phyloP scores from a whole-genome alignment of 2,797 vertebrate genomes.

The Pseudotriccus pelzelni region DNA sequence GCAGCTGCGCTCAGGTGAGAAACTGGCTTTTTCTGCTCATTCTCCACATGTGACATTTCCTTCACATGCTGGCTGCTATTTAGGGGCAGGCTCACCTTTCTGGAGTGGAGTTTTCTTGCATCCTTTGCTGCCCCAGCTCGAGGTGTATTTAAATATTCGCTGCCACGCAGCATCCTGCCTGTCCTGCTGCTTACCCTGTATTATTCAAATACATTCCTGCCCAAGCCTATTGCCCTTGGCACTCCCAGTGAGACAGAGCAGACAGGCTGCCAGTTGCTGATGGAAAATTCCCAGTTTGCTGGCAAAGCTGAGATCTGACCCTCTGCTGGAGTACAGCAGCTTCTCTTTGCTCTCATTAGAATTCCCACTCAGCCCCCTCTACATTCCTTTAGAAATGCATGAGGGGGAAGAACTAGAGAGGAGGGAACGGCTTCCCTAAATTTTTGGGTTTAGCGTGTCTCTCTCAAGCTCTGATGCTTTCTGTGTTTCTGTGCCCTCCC shows the following conservation, averaged over 20 bases:
- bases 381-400: neutral
- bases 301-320: neutral
- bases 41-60: rapidly evolving
- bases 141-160: neutral
- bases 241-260: conserved; percentile 4
- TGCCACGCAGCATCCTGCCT: neutral
- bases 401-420: neutral
- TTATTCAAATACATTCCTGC: conserved; percentile 23
- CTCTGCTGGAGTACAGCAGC: neutral
- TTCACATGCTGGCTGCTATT: neutral
- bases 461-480: neutral
- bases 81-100: neutral
- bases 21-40: rapidly evolving
- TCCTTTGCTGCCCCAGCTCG: neutral
- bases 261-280: conserved; percentile 20
- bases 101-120: neutral
- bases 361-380: neutral
- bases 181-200: neutral
- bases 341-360: neutral
- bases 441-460: neutral
- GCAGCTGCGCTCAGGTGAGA: conserved; percentile 93
- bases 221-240: conserved; percentile 16
- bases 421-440: neutral
- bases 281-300: conserved; percentile 42
- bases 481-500: neutral